A percentile compares a stretch with the other conserved stretches of the same genome.
These are phyloP conservation scores for Manis pentadactyla DNA, from an alignment of 2,797 vertebrate genomes.

Conservation along the genomic window DNA sequence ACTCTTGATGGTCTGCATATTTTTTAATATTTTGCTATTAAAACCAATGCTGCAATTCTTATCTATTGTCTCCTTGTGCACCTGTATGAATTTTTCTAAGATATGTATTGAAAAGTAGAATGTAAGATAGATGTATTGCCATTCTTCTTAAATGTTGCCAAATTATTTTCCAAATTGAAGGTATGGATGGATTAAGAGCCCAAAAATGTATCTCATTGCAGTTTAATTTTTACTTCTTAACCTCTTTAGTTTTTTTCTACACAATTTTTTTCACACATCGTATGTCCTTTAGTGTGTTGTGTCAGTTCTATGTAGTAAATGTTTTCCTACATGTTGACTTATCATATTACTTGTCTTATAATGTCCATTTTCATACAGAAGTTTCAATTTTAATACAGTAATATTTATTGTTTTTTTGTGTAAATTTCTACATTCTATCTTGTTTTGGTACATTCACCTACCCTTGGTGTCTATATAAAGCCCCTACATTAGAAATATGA, in stretches of 20 bases:
- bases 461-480: background rate
- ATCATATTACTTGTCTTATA: background rate
- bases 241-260: background rate
- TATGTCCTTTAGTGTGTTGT: background rate
- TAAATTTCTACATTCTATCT: background rate
- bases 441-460: background rate
- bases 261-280: background rate
- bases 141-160: background rate
- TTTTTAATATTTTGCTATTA: background rate
- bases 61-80: background rate
- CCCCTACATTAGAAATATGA: background rate
- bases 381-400: background rate
- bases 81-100: background rate
- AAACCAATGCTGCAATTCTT: background rate
- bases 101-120: background rate
- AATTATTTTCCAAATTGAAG: background rate
- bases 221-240: background rate
- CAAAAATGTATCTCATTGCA: background rate
- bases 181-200: background rate
- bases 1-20: background rate
- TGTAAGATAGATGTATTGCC: background rate
- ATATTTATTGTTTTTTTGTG: background rate
- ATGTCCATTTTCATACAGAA: background rate
- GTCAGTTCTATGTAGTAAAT: background rate
- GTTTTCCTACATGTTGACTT: background rate